Evolutionary conservation across 2,113 vertebrate genomes (phyloP).

Genomic region (Pseudolaguvia tuberculata): DNA sequence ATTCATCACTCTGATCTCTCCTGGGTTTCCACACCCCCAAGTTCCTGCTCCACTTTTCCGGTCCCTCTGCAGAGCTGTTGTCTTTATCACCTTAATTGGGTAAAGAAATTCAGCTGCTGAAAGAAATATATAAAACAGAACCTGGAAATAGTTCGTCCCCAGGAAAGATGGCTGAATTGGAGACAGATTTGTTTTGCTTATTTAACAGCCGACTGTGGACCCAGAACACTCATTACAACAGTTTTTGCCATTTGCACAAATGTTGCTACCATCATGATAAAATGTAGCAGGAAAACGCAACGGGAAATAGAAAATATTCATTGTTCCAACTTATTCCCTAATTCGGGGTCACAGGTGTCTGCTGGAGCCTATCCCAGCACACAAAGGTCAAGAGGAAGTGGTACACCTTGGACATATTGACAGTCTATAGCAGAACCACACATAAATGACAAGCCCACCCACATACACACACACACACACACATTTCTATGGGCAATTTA

Average conservation of each 20-base stretch:
- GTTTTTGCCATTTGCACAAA: not conserved
- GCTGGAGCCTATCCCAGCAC: too few species aligned
- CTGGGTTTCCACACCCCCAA: slow-evolving; percentile 10
- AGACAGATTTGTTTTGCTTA: slow-evolving; percentile 12
- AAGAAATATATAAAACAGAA: slow-evolving; percentile 41
- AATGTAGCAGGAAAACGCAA: not conserved
- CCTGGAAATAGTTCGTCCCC: slow-evolving; percentile 37
- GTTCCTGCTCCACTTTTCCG: slow-evolving; percentile 35
- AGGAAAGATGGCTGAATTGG: not conserved
- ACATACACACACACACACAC: too few species aligned
- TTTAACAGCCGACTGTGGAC: not conserved
- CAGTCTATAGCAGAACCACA: too few species aligned
- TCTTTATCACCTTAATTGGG: slow-evolving; percentile 49
- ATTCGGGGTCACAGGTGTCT: too few species aligned
- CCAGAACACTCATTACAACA: not conserved
- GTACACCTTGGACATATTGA: too few species aligned
- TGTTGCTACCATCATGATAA: slow-evolving; percentile 1
- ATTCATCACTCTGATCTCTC: slow-evolving; percentile 37
- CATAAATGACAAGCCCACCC: too few species aligned
- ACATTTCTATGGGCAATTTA: too few species aligned
- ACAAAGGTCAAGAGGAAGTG: too few species aligned
- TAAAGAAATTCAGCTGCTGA: slow-evolving; percentile 24
- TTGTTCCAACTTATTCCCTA: too few species aligned
- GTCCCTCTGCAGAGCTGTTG: slow-evolving; percentile 19
- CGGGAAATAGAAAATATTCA: too few species aligned